These are phyloP conservation scores for Erpornis zantholeuca DNA, from an alignment of 2,113 vertebrate species.

Conservation along the genomic window DNA sequence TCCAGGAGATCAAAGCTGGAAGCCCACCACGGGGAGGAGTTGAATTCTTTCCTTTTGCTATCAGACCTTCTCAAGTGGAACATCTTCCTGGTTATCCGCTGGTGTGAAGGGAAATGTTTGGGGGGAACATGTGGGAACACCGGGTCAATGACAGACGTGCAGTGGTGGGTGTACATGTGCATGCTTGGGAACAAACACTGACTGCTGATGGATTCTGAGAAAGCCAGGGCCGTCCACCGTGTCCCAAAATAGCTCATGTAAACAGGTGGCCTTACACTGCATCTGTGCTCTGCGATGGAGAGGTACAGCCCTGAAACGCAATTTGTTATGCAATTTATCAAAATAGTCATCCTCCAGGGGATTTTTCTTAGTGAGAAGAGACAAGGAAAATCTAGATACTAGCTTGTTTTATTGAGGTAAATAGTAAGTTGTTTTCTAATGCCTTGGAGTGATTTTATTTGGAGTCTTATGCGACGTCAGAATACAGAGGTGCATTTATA, in stretches of 20 bases:
- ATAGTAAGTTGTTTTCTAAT: slow-evolving; percentile 9
- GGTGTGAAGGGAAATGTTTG: background rate
- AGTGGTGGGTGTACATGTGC: background rate
- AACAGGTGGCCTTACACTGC: background rate
- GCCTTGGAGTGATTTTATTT: background rate
- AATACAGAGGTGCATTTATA: slow-evolving; percentile 14
- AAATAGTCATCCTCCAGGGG: background rate
- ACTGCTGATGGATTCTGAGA: slow-evolving; percentile 46
- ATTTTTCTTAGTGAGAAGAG: background rate
- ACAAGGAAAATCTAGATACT: background rate
- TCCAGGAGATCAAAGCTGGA: background rate
- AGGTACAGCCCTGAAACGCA: background rate
- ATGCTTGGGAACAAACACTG: background rate
- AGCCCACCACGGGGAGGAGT: background rate
- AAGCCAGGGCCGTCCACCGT: background rate
- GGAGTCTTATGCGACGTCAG: background rate
- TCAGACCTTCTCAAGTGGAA: background rate
- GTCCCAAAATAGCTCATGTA: slow-evolving; percentile 41
- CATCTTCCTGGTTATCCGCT: background rate
- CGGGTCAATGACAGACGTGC: background rate
- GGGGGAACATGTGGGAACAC: background rate
- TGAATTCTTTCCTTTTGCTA: slow-evolving; percentile 13
- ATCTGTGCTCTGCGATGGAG: background rate
- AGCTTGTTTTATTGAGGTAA: background rate
- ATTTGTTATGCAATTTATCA: background rate